These are phyloP conservation scores for Drosophila diplacantha DNA, from an alignment of 2,888 invertebrate genomes.

Conservation along the genomic window DNA sequence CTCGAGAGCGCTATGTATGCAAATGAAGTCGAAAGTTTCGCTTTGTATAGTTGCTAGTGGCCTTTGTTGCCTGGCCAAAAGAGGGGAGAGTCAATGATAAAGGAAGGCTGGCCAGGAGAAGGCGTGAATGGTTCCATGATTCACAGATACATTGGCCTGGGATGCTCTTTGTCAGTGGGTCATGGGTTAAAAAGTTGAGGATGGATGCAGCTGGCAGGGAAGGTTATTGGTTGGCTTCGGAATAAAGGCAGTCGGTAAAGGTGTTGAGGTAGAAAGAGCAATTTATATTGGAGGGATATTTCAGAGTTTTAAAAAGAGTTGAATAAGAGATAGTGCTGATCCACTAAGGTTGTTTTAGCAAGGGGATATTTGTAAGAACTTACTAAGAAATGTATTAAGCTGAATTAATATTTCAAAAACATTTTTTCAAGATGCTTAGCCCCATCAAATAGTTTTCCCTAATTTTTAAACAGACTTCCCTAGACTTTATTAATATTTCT, in stretches of 20 bases:
- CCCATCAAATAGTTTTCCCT: not conserved
- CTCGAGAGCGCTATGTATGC: constrained; percentile 76
- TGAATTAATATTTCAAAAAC: no score
- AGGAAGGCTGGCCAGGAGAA: constrained; percentile 20
- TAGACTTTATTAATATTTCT: not conserved
- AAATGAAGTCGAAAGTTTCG: constrained; percentile 73
- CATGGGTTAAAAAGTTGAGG: not conserved
- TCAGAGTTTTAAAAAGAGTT: not conserved
- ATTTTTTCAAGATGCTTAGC: not conserved
- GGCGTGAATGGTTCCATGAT: constrained; percentile 23
- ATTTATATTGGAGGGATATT: not conserved
- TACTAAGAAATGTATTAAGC: not conserved
- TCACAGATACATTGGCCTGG: constrained; percentile 18
- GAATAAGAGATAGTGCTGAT: rapidly evolving
- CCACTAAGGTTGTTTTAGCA: not conserved
- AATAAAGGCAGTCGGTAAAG: not conserved
- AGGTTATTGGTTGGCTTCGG: constrained; percentile 13
- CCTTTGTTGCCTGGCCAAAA: constrained; percentile 31
- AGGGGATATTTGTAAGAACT: not conserved
- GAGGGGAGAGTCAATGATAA: constrained; percentile 18
- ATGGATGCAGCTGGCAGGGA: constrained; percentile 9
- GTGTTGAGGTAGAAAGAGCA: not conserved
- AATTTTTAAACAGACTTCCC: not conserved
- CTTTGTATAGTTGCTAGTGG: constrained; percentile 67
- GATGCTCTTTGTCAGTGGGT: constrained; percentile 20